Conservation (phyloP, 2,888 invertebrate genomes). For the Cosmopolites sordidus region DNA sequence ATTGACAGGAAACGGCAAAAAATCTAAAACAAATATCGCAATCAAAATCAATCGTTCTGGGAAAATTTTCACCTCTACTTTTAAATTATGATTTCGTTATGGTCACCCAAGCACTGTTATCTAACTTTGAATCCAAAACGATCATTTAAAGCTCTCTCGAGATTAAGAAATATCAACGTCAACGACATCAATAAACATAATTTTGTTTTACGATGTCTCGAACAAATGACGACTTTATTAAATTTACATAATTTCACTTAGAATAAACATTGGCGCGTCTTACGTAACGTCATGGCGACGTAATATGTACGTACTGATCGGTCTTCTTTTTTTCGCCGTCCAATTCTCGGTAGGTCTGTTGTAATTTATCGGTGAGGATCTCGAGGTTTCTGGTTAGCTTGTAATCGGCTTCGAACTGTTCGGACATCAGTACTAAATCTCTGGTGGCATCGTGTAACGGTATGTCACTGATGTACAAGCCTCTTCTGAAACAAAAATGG, state of each 20-base stretch:
- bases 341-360: conserved; percentile 89
- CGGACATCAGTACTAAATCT: conserved; percentile 91
- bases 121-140: no score
- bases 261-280: background rate
- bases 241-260: background rate
- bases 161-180: background rate
- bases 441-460: conserved; percentile 94
- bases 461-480: conserved; percentile 89
- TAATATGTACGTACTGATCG: conserved; percentile 59
- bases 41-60: no score
- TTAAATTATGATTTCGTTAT: no score
- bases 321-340: conserved; percentile 95
- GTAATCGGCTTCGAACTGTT: conserved; percentile 96
- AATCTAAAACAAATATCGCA: no score
- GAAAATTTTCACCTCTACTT: no score
- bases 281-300: background rate
- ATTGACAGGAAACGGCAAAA: no score
- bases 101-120: no score
- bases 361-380: conserved; percentile 88
- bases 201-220: no score
- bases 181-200: background rate
- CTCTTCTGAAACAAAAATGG: conserved; percentile 58
- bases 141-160: background rate
- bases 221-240: no score
- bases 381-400: conserved; percentile 91